Evolutionary conservation across 64 coral and sea anemone genomes (phyloP), one percentile per base, ranked within the genome.

Genomic region (Montipora cactus): DNA sequence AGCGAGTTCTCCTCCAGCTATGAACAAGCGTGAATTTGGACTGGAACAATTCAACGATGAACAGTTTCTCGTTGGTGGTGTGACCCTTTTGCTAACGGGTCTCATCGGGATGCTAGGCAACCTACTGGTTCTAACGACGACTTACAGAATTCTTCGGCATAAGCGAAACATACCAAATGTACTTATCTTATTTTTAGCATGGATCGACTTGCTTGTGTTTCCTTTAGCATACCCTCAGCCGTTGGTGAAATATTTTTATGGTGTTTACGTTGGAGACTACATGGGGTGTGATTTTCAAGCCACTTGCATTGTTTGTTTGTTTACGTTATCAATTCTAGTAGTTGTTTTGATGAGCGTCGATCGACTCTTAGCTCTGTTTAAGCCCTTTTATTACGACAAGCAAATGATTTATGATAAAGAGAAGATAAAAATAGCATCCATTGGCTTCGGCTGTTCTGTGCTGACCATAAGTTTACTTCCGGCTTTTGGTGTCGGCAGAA

Each of bases 311-410:
- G 92, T 92, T 2, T 96, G 94, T 55, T 74, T 99, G 0, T 96
- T 87, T 23, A 87, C 76, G 13, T 76, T 85, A 59, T 99, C 97
- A 6, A 94, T 96, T n/a, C 50, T 81, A 4, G 89, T 99, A 52
- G 97, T 99, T 7, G 79, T 91, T 67, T 71, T 96, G 71, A 96
- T 99, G 97, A 99, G 97, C 23, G 48, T 92, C 20, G 97, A 99
- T 45, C 88, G 97, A 5, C 76, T 94, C 18, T 52, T 99, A 2
- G 97, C 85, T 8, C 59, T 99, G 44, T 74, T 89, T 25, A 92
- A 91, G 51, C 97, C 97, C 1, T 99, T 96, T 57, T 99, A 90
- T 20, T 99, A 99, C 70, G 89, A 92, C 44, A 93, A 89, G 25
- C 84, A 99, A 48, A 84, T 96, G 78, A 89, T 83, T 18, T 99